phyloP scores from a whole-genome alignment of 1,140 invertebrate species.

The Pseudomyrmex sp. region DNA sequence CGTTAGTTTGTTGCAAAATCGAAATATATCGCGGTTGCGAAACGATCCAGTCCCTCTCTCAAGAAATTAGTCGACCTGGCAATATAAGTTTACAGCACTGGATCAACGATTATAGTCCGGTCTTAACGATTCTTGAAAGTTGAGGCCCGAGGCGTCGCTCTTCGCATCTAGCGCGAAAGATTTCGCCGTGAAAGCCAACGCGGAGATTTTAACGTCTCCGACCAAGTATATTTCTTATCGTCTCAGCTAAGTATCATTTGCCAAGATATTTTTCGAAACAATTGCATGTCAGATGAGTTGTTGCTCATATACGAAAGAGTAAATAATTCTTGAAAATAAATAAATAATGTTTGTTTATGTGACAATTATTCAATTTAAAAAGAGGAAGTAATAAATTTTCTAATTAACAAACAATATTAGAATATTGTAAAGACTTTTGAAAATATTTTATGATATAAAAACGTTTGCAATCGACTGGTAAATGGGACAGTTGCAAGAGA shows the following conservation, averaged over 20 bases:
- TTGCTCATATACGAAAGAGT: neutral
- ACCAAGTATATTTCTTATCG: constrained; percentile 13
- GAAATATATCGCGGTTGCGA: constrained; percentile 31
- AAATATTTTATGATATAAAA: neutral
- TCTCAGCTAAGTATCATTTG: constrained; percentile 33
- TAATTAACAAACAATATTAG: no score
- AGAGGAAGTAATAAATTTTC: no score
- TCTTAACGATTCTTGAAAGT: constrained; percentile 76
- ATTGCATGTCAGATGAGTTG: neutral
- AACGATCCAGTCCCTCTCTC: constrained; percentile 51
- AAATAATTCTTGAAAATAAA: no score
- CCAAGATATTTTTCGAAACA: constrained; percentile 9
- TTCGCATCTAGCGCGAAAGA: constrained; percentile 58
- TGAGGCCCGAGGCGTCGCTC: constrained; percentile 54
- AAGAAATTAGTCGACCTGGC: constrained; percentile 50
- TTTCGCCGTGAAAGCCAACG: constrained; percentile 49
- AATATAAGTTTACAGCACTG: constrained; percentile 76
- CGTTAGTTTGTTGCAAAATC: constrained; percentile 62
- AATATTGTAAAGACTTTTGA: no score
- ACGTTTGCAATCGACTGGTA: neutral
- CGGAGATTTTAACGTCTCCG: constrained; percentile 69
- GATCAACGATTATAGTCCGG: constrained; percentile 74
- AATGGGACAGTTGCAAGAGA: neutral
- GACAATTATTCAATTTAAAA: no score
- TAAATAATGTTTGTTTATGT: no score